Conservation (phyloP, 2,888 invertebrate species). For the Drosophila nigritarsus region DNA sequence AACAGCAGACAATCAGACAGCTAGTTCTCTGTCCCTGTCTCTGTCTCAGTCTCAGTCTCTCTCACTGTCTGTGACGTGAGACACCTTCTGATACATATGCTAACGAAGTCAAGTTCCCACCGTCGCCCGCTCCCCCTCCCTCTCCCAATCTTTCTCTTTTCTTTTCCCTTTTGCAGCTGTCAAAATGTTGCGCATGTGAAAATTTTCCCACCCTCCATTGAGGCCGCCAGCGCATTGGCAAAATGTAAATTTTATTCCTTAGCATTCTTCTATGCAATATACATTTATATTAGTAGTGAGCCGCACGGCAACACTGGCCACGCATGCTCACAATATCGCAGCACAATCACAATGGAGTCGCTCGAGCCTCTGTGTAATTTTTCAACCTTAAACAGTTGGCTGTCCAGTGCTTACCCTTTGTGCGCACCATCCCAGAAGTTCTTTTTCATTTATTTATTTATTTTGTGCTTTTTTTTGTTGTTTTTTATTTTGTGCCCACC, state of each 20-base stretch:
- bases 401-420: slow-evolving; percentile 73
- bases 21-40: slow-evolving; percentile 23
- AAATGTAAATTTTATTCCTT: slow-evolving; percentile 65
- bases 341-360: slow-evolving; percentile 40
- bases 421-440: slow-evolving; percentile 21
- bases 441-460: slow-evolving; percentile 1
- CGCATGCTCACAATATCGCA: slow-evolving; percentile 58
- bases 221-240: slow-evolving; percentile 56
- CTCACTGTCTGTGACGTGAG: slow-evolving; percentile 56
- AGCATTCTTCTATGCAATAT: slow-evolving; percentile 26
- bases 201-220: slow-evolving; percentile 78
- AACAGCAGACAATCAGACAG: slow-evolving; percentile 33
- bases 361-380: slow-evolving; percentile 42
- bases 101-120: slow-evolving; percentile 61
- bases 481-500: slow-evolving; percentile 45
- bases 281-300: slow-evolving; percentile 69
- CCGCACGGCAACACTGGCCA: slow-evolving; percentile 48
- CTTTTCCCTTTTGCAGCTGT: slow-evolving; percentile 52
- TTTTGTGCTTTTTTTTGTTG: background rate
- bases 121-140: background rate
- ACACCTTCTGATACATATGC: slow-evolving; percentile 76
- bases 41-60: background rate
- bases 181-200: slow-evolving; percentile 74
- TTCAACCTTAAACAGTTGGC: slow-evolving; percentile 62
- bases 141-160: background rate